These are phyloP conservation scores for Griposia aprilina DNA, from an alignment of 2,888 invertebrate species.

Conservation along the genomic window DNA sequence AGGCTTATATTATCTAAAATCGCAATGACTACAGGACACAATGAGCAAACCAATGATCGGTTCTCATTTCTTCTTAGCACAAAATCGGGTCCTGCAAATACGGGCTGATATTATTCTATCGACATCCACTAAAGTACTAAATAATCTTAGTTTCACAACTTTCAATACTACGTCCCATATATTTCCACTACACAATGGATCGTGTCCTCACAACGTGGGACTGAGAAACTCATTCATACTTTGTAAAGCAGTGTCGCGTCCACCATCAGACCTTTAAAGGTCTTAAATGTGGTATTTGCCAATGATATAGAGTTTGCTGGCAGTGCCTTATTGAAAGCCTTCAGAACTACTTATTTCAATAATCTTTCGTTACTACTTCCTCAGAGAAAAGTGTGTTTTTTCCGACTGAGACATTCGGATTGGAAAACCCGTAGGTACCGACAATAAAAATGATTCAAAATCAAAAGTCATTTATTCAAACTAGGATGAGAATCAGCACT, in stretches of 20 bases:
- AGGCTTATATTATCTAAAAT: too few relatives aligned
- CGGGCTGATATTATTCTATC: background rate
- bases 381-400: background rate
- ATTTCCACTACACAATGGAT: conserved; percentile 10
- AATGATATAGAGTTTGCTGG: conserved; percentile 4
- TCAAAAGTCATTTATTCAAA: too few relatives aligned
- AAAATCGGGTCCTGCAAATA: background rate
- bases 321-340: background rate
- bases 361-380: background rate
- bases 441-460: background rate
- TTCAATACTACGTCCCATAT: background rate
- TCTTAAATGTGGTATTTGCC: conserved; percentile 15
- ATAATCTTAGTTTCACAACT: conserved; percentile 18
- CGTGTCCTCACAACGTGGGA: background rate
- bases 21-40: too few relatives aligned
- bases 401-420: background rate
- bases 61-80: background rate
- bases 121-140: background rate
- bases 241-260: conserved; percentile 11
- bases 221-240: conserved; percentile 19
- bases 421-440: background rate
- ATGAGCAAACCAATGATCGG: too few relatives aligned
- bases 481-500: too few relatives aligned
- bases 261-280: conserved; percentile 12
- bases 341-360: background rate